Conservation (phyloP, 2,113 vertebrate genomes). For the Phainopepla nitens region DNA sequence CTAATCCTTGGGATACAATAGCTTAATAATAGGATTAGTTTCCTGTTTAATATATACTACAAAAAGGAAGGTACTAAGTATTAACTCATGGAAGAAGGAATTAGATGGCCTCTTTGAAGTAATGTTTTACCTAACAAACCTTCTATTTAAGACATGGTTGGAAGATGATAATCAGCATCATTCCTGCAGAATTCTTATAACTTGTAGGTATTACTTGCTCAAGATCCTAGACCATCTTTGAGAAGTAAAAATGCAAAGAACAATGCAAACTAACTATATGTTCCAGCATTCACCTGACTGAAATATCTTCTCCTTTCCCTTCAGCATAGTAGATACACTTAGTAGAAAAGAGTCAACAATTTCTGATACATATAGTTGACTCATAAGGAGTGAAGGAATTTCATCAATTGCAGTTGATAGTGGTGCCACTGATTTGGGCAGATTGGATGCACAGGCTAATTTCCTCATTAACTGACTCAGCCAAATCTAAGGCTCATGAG, state of each 20-base stretch:
- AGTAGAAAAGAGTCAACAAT: neutral
- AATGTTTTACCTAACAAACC: neutral
- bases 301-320: neutral
- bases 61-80: neutral
- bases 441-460: slow-evolving; percentile 12
- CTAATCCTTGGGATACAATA: neutral
- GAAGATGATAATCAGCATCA: neutral
- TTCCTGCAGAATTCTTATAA: neutral
- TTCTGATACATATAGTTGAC: neutral
- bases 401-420: neutral
- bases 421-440: neutral
- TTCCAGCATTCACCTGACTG: neutral
- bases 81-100: neutral
- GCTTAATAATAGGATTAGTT: neutral
- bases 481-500: neutral
- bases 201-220: neutral
- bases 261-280: neutral
- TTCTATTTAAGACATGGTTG: neutral
- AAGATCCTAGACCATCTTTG: neutral
- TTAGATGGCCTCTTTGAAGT: neutral
- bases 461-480: slow-evolving; percentile 6
- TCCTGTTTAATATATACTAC: neutral
- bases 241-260: neutral
- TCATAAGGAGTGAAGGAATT: neutral
- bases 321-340: neutral